Conservation (phyloP, 2,888 invertebrate genomes). For the Andrena marginata region DNA sequence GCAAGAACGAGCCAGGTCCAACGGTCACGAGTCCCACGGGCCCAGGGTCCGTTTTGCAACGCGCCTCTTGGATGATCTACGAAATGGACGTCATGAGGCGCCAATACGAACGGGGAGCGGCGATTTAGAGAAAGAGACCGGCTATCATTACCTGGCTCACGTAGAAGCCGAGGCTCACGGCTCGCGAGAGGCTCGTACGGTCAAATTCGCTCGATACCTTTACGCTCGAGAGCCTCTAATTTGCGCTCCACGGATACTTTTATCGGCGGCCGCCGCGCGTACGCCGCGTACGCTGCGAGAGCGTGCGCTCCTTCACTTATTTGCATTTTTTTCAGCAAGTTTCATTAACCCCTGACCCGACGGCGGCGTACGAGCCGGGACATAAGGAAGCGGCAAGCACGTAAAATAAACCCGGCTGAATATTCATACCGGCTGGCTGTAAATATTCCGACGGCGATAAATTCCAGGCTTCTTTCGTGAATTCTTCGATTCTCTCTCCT, state of each 20-base stretch:
- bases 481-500: conserved; percentile 55
- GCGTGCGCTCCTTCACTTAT: conserved; percentile 69
- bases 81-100: not conserved
- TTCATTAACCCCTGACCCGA: conserved; percentile 83
- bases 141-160: conserved; percentile 28
- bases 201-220: conserved; percentile 36
- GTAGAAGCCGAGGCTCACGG: not conserved
- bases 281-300: conserved; percentile 44
- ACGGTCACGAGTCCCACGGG: not conserved
- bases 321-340: conserved; percentile 81
- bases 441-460: conserved; percentile 77
- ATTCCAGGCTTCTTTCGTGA: conserved; percentile 74
- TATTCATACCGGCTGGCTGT: conserved; percentile 78
- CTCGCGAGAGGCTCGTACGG: not conserved
- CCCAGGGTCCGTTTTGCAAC: not conserved
- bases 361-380: conserved; percentile 47
- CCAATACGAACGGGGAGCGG: not conserved
- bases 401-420: conserved; percentile 80
- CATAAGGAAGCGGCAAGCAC: conserved; percentile 80
- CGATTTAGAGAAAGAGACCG: conserved; percentile 33
- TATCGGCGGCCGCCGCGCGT: conserved; percentile 55
- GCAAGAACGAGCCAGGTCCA: not conserved
- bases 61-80: conserved; percentile 6
- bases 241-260: conserved; percentile 71
- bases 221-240: conserved; percentile 57